These are phyloP conservation scores for Dioctria rufipes DNA, from an alignment of 2,888 invertebrate species.

Conservation along the genomic window DNA sequence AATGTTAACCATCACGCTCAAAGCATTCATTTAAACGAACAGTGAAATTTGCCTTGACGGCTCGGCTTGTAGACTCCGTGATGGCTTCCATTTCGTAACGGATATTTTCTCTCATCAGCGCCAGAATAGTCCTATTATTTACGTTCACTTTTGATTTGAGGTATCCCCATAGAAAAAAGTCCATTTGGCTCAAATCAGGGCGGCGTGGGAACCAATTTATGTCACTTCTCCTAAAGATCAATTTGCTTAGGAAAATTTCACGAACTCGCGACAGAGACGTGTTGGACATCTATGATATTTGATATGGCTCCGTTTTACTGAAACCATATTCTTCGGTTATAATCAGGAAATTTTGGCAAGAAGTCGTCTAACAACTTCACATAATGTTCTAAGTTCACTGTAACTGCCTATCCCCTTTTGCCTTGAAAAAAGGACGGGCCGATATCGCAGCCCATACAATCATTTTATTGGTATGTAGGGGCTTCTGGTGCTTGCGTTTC, in stretches of 20 bases:
- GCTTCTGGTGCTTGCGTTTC: background rate
- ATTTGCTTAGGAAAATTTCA: no score
- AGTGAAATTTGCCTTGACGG: background rate
- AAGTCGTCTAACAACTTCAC: no score
- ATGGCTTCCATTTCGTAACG: slow-evolving; percentile 17
- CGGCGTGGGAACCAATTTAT: no score
- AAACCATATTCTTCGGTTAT: no score
- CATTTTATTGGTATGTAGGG: background rate
- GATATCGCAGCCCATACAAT: background rate
- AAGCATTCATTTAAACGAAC: background rate
- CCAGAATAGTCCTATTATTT: slow-evolving; percentile 5
- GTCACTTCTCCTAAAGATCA: no score
- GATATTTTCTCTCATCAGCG: slow-evolving; percentile 3
- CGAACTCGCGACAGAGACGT: no score
- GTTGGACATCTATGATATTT: no score
- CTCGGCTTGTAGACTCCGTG: slow-evolving; percentile 2
- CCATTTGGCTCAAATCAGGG: slow-evolving; percentile 15
- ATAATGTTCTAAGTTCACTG: no score
- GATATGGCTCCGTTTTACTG: no score
- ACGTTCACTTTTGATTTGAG: slow-evolving; percentile 2
- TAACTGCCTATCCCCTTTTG: no score
- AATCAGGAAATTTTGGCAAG: no score
- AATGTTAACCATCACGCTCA: slow-evolving; percentile 2
- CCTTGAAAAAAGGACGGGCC: background rate
- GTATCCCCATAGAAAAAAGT: slow-evolving; percentile 15